Evolutionary conservation across 1,140 invertebrate species (phyloP).

Genomic region (Globodera rostochiensis): DNA sequence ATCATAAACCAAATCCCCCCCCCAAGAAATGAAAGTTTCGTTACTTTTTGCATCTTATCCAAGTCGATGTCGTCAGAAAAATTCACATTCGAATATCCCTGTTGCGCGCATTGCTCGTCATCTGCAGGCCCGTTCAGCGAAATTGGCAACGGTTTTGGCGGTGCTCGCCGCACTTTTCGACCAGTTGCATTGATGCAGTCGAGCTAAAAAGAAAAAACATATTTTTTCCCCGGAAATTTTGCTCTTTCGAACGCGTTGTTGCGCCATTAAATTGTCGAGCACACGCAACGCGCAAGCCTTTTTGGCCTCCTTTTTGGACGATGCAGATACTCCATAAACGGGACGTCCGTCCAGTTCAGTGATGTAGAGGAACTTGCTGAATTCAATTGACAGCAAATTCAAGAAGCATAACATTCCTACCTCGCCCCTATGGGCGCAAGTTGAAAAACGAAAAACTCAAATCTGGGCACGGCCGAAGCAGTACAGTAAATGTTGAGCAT

Average conservation of each 20-base stretch:
- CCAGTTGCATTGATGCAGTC: not conserved
- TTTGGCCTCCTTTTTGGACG: conserved; percentile 14
- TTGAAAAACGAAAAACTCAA: not conserved
- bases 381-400: not conserved
- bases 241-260: not conserved
- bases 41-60: not conserved
- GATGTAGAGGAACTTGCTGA: conserved; percentile 6
- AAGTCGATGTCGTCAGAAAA: conserved; percentile 8
- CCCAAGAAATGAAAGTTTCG: not conserved
- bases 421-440: not conserved
- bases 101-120: not conserved
- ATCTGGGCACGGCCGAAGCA: not conserved
- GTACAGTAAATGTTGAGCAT: conserved; percentile 5
- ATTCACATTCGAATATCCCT: not conserved
- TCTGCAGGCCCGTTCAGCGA: not conserved
- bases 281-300: not conserved
- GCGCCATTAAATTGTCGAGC: not conserved
- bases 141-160: conserved; percentile 1
- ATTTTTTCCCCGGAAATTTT: not conserved
- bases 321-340: not conserved
- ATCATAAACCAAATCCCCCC: too few species aligned
- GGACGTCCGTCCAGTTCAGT: not conserved
- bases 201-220: not conserved
- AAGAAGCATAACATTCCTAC: not conserved
- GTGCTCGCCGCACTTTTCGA: not conserved